phyloP scores from a whole-genome alignment of 2,888 invertebrate genomes.

The Idaea dimidiata region DNA sequence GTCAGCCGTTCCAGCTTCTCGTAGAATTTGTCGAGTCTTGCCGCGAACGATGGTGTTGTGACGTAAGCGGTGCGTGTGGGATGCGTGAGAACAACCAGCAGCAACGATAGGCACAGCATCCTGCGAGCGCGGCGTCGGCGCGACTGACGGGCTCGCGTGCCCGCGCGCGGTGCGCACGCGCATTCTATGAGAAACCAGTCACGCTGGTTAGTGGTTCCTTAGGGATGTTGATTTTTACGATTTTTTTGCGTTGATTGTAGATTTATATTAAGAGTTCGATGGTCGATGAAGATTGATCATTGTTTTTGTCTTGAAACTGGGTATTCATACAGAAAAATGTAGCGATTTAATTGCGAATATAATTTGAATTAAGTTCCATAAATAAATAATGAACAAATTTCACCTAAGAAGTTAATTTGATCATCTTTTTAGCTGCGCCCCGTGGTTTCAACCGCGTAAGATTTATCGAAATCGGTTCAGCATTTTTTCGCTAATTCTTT shows the following conservation, averaged over 20 bases:
- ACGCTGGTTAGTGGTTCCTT: neutral
- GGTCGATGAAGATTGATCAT: neutral
- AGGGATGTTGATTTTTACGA: neutral
- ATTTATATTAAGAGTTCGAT: neutral
- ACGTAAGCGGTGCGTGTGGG: conserved; percentile 55
- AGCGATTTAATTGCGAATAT: too few species aligned
- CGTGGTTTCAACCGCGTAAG: too few species aligned
- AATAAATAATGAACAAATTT: too few species aligned
- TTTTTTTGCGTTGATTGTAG: neutral
- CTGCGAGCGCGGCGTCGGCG: conserved; percentile 47
- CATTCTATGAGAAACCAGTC: conserved; percentile 3
- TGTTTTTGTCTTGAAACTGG: neutral
- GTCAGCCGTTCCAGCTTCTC: conserved; percentile 61
- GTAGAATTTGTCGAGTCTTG: conserved; percentile 55
- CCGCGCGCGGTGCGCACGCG: conserved; percentile 11
- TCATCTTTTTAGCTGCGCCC: too few species aligned
- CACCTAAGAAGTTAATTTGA: too few species aligned
- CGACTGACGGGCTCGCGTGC: conserved; percentile 41
- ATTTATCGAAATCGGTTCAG: too few species aligned
- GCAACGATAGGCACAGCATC: conserved; percentile 56
- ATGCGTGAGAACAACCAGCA: conserved; percentile 50
- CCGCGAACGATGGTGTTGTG: conserved; percentile 56
- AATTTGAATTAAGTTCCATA: too few species aligned
- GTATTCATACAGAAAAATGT: too few species aligned
- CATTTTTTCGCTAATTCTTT: too few species aligned